Conservation (phyloP, 2,797 vertebrate species). For the Limnodromus scolopaceus region DNA sequence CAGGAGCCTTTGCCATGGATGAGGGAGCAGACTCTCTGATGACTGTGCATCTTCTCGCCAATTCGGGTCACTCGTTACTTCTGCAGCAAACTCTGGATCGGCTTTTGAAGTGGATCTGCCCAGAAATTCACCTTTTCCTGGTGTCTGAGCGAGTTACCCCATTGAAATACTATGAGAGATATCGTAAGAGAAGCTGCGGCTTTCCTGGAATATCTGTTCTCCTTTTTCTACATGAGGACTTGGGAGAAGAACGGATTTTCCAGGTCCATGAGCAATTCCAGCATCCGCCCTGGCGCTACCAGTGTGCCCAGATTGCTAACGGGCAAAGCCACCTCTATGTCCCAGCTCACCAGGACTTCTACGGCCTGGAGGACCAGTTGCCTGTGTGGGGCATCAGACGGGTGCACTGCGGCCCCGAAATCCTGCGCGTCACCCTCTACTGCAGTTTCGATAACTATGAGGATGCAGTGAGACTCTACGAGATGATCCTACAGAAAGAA, state of each 20-base stretch:
- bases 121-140: slow-evolving; percentile 85
- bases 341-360: slow-evolving; percentile 86
- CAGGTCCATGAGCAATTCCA: slow-evolving; percentile 88
- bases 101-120: slow-evolving; percentile 87
- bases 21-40: slow-evolving; percentile 72
- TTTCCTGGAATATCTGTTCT: slow-evolving; percentile 90
- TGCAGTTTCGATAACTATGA: slow-evolving; percentile 91
- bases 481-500: slow-evolving; percentile 87
- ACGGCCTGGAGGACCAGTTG: slow-evolving; percentile 88
- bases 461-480: slow-evolving; percentile 88
- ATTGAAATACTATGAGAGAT: slow-evolving; percentile 56
- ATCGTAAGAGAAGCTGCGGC: slow-evolving; percentile 58
- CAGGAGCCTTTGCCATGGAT: slow-evolving; percentile 72
- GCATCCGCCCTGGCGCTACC: slow-evolving; percentile 88
- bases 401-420: slow-evolving; percentile 84
- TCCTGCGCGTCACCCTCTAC: slow-evolving; percentile 89
- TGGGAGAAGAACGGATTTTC: slow-evolving; percentile 88
- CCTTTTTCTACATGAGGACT: slow-evolving; percentile 88
- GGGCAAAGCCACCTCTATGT: slow-evolving; percentile 64
- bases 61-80: slow-evolving; percentile 81
- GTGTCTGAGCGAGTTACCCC: slow-evolving; percentile 88
- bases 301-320: slow-evolving; percentile 73
- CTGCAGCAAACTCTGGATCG: slow-evolving; percentile 88
- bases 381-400: slow-evolving; percentile 91
- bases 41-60: slow-evolving; percentile 90